Conservation (phyloP, 1,140 invertebrate species). For the Ruditapes philippinarum region DNA sequence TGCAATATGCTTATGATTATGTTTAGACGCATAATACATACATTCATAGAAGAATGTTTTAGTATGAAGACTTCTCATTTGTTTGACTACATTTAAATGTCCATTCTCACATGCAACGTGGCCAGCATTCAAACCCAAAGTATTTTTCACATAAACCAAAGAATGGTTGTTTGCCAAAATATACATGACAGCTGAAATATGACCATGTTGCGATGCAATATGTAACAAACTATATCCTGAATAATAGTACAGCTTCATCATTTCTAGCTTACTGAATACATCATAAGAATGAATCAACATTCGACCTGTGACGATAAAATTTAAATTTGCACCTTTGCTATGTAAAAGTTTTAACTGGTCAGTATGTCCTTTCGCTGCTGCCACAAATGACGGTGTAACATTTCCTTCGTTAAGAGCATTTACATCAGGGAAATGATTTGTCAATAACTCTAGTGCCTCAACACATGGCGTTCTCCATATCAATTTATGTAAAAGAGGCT, state of each 20-base stretch:
- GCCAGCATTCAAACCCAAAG: neutral
- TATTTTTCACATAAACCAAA: neutral
- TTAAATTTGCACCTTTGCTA: constrained; percentile 14
- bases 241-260: constrained; percentile 13
- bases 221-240: constrained; percentile 16
- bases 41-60: neutral
- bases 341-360: constrained; percentile 20
- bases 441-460: neutral
- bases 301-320: neutral
- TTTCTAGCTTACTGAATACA: neutral
- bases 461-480: constrained; percentile 11
- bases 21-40: constrained; percentile 14
- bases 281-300: neutral
- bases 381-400: constrained; percentile 14
- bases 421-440: neutral
- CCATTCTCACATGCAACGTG: constrained; percentile 40
- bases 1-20: constrained; percentile 10
- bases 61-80: neutral
- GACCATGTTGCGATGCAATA: constrained; percentile 28
- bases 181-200: neutral
- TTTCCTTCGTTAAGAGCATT: neutral
- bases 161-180: neutral
- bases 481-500: neutral
- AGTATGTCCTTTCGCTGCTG: constrained; percentile 26
- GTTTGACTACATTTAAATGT: neutral